Percentiles rank a stretch among this genome's conserved stretches.
Conservation (phyloP, 2,797 vertebrate genomes). For the Scolopax rusticola region DNA sequence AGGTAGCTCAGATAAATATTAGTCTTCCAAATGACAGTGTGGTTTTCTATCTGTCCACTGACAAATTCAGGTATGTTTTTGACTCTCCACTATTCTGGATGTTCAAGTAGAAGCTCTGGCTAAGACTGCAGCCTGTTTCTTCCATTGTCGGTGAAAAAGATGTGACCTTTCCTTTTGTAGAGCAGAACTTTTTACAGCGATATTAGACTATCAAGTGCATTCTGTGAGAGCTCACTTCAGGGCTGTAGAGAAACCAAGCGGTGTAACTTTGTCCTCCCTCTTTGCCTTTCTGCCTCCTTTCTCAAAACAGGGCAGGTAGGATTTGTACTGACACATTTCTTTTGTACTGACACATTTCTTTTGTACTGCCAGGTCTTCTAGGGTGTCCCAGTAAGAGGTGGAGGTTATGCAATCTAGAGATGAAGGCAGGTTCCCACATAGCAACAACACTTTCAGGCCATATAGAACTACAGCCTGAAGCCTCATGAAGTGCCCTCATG, state of each 20-base stretch:
- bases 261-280: accelerated
- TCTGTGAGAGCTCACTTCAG: neutral
- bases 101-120: neutral
- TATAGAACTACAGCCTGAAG: neutral
- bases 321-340: neutral
- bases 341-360: neutral
- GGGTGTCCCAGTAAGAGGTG: neutral
- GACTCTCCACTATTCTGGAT: neutral
- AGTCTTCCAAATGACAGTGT: neutral
- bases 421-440: neutral
- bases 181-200: neutral
- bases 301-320: neutral
- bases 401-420: neutral
- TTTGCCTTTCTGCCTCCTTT: neutral
- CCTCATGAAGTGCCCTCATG: neutral
- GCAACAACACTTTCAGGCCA: neutral
- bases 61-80: neutral
- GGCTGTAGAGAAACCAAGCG: neutral
- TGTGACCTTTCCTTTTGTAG: neutral
- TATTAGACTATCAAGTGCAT: neutral
- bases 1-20: neutral
- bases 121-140: neutral
- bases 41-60: neutral
- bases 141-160: neutral
- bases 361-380: neutral